Percentiles rank a stretch among this genome's conserved stretches.
These are phyloP conservation scores for Metopolophium dirhodum DNA, from an alignment of 1,140 invertebrate species.

Conservation along the genomic window DNA sequence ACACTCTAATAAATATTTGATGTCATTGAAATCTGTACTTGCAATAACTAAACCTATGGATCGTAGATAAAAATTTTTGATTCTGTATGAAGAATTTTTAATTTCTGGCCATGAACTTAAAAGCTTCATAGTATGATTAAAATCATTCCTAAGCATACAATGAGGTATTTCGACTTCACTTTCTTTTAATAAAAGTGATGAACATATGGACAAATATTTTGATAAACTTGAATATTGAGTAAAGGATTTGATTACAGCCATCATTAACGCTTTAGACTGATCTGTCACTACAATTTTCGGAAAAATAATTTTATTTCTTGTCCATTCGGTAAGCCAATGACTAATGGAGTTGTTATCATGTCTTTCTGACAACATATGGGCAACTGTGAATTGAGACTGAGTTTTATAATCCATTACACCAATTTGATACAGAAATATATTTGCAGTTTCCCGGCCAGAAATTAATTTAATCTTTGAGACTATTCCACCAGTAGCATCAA, in stretches of 20 bases:
- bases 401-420: no score
- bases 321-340: no score
- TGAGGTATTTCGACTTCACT: background rate
- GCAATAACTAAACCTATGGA: background rate
- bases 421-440: no score
- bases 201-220: background rate
- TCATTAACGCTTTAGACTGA: conserved; percentile 1
- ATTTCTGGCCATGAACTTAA: conserved; percentile 21
- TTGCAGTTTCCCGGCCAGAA: no score
- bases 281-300: background rate
- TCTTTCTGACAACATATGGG: no score
- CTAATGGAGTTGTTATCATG: no score
- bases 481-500: no score
- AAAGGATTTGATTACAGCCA: background rate
- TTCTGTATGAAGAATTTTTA: background rate
- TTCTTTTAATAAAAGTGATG: background rate
- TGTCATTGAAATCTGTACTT: background rate
- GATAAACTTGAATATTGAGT: background rate
- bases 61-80: background rate
- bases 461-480: no score
- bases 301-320: no score
- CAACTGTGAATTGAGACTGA: no score
- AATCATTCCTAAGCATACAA: conserved; percentile 1
- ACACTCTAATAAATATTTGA: conserved; percentile 9
- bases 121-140: background rate